Percentiles rank a stretch among this genome's conserved stretches.
phyloP scores from a whole-genome alignment of 2,113 vertebrate species.

The Pterocles burchelli region DNA sequence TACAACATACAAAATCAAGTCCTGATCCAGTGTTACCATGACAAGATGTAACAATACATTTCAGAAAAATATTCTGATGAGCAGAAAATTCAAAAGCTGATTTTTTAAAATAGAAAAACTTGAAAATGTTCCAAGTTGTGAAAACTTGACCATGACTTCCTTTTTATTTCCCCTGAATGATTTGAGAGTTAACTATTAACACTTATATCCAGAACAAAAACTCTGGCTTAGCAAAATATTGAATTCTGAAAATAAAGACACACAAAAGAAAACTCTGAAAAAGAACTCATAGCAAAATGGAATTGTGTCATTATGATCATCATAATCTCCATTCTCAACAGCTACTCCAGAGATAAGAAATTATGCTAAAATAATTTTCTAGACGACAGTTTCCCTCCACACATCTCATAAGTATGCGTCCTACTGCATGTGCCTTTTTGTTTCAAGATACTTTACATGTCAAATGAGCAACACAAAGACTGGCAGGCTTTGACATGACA shows the following conservation, averaged over 20 bases:
- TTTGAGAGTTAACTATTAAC: neutral
- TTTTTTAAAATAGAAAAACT: neutral
- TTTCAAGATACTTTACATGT: neutral
- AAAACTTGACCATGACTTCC: neutral
- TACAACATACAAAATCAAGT: neutral
- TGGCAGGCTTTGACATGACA: neutral
- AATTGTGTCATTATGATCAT: neutral
- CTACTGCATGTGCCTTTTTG: neutral
- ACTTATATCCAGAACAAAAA: neutral
- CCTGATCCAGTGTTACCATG: neutral
- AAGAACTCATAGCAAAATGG: neutral
- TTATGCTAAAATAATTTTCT: neutral
- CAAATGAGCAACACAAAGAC: neutral
- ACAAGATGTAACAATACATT: neutral
- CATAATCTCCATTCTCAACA: neutral
- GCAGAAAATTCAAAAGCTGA: neutral
- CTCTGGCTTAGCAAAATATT: neutral
- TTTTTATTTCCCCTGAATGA: neutral
- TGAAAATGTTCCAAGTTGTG: neutral
- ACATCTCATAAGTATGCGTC: rapidly evolving
- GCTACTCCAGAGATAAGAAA: neutral
- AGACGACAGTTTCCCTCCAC: neutral
- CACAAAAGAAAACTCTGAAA: neutral
- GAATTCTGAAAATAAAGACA: neutral
- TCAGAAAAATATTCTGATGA: neutral